phyloP scores from a whole-genome alignment of 1,140 invertebrate species.

The Ceratosolen solmsi region DNA sequence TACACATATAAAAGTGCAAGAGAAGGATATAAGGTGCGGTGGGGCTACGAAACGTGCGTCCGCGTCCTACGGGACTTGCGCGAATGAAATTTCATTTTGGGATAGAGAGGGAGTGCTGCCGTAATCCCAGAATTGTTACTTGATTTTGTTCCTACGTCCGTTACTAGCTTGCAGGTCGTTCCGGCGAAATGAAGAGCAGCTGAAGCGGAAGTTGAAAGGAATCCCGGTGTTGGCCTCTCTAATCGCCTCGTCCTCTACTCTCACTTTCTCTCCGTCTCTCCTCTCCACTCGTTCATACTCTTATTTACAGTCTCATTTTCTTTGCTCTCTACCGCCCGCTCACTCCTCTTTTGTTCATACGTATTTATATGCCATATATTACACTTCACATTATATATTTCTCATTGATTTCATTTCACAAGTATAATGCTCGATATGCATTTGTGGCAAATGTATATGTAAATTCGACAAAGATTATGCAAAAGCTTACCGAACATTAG shows the following conservation, averaged over 20 bases:
- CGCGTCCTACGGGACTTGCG: conserved; percentile 36
- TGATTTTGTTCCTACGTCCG: conserved; percentile 58
- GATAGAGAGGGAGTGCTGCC: conserved; percentile 38
- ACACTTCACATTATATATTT: background rate
- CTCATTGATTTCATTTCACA: background rate
- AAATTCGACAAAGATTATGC: conserved; percentile 4
- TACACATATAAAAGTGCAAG: conserved; percentile 5
- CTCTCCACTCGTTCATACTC: background rate
- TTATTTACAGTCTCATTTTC: background rate
- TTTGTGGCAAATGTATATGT: background rate
- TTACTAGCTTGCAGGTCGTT: conserved; percentile 18
- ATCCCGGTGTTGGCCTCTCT: conserved; percentile 39
- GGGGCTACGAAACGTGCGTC: conserved; percentile 36
- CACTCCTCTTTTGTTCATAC: background rate
- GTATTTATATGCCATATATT: background rate
- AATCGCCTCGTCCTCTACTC: conserved; percentile 34
- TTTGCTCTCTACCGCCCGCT: background rate
- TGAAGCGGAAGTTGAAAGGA: conserved; percentile 34
- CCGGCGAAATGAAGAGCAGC: conserved; percentile 52
- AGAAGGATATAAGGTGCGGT: background rate
- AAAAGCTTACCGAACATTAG: background rate
- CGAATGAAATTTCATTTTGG: conserved; percentile 66
- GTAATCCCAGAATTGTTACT: conserved; percentile 66
- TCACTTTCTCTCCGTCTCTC: background rate
- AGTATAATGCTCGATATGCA: background rate